Evolutionary conservation across 2,113 vertebrate species (phyloP), one percentile per base, ranked within the genome.

Genomic region (Eulemur macaco): DNA sequence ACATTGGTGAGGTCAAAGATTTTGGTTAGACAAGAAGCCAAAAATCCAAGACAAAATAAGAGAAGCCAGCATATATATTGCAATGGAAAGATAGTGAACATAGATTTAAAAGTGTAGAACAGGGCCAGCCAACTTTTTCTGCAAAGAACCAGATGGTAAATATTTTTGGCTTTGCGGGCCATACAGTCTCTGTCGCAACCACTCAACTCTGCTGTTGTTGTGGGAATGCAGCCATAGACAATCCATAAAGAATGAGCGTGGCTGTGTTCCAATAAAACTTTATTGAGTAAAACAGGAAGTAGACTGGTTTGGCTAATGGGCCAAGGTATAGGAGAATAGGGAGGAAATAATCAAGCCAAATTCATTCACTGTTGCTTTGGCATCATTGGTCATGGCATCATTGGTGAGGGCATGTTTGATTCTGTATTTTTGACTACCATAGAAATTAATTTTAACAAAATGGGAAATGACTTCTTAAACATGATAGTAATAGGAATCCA

Each of bases 181-280:
- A 74, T 97, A 66, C 78, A 93, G 82, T 97, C 86, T 93, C 96
- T 92, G 78, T 89, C 68, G 39, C 74, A 94, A 89, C 93, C 83
- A 83, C 93, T 96, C 73, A 94, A 89, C 89, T 98, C 91, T 74
- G 60, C 90, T 69, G 63, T 86, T 91, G 87, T 81, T 93, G 56
- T 50, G 88, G 93, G 83, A 97, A 94, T 95, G 95, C 71, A 96
- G 89, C 86, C 83, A 95, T 20, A 95, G 82, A 86, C 84, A 95
- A 94, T 96, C 89, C 80, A 60, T 86, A 95, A 94, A 93, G 91
- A 85, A 89, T 86, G 56, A 92, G 39, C 34, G 77, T 96, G 96
- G 88, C 86, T 94, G 10, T 96, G 86, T 96, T 95, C 96, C 87
- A 96, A 96, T 97, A 97, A 96, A 98, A 97, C 96, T 97, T 97